phyloP scores from a whole-genome alignment of 2,888 invertebrate genomes.

The Phengaris arion region DNA sequence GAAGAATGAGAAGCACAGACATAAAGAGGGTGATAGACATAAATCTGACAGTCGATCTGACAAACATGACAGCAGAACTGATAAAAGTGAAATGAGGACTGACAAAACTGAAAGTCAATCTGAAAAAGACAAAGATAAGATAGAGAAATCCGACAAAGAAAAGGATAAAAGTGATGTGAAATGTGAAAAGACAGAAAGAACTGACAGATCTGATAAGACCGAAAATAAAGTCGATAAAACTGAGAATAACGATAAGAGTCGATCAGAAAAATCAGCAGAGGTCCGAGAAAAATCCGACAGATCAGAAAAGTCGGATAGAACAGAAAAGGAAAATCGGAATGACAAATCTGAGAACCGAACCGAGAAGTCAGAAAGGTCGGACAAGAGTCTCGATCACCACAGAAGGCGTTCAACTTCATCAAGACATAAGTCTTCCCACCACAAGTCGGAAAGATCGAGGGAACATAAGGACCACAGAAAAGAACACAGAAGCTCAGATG shows the following conservation, averaged over 20 bases:
- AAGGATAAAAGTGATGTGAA: conserved; percentile 32
- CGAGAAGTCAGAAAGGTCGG: conserved; percentile 39
- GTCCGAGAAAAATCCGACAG: conserved; percentile 30
- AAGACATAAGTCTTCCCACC: conserved; percentile 60
- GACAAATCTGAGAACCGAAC: conserved; percentile 37
- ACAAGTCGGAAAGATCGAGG: conserved; percentile 54
- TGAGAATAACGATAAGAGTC: conserved; percentile 35
- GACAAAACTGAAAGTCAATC: conserved; percentile 37
- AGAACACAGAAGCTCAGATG: conserved; percentile 55
- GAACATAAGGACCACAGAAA: conserved; percentile 55
- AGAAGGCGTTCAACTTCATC: conserved; percentile 63
- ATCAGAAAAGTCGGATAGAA: conserved; percentile 35
- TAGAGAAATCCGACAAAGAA: conserved; percentile 34
- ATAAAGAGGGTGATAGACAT: conserved; percentile 47
- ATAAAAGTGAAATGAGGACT: conserved; percentile 38
- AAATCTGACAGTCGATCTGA: conserved; percentile 32
- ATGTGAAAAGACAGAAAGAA: conserved; percentile 33
- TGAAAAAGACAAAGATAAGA: conserved; percentile 36
- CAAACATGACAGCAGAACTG: conserved; percentile 33
- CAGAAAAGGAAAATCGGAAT: conserved; percentile 33
- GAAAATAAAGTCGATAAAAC: conserved; percentile 31
- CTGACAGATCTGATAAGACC: conserved; percentile 36
- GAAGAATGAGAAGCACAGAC: conserved; percentile 46
- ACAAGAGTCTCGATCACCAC: conserved; percentile 57
- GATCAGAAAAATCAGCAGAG: conserved; percentile 11